Base-by-base conservation (phyloP, 2,888 invertebrate genomes). In the Pandemis heparana region DNA sequence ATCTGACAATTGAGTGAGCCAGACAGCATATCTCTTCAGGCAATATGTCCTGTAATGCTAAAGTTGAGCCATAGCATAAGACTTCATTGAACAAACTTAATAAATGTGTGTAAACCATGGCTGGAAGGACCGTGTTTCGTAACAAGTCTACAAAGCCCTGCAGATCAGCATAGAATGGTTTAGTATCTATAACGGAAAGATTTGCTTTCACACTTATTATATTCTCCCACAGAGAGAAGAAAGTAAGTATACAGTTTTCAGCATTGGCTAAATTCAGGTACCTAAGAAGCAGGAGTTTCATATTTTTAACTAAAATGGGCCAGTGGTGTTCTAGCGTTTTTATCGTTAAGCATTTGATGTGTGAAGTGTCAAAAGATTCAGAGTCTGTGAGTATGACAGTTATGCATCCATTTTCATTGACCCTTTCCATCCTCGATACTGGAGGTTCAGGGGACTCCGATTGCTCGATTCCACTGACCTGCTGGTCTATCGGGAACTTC, bases 141-240 rank as follows among this genome's bases (percentile, higher is more conserved):
- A 97, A 88, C 75, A 97, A 91, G 75, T 96, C 95, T 14, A 97
- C 97, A 89, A 98, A 97, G 81, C 96, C 96, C 80, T 98, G 97
- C 79, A 98, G 89, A 84, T 98, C 97, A 0, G 97, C 97, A 87
- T 98, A 98, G 88, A 98, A 98, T 3, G 97, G 97, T 87, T 98
- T 97, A 0, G 98, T 98, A 85, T 98, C 98, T 77, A 97, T 97
- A 41, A 98, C 97, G 60, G 98, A 98, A 70, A 98, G 95, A 93
- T 98, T 98, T 32, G 98, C 97, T 91, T 97, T 97, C 0, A 98
- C 98, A 70, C 98, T 98, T 84, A 98, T 98, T 18, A 98, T 97
- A 78, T 97, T 97, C 86, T 98, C 97, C 98, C 98, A 98, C 51
- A 98, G 91, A 68, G 97, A 96, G 78, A 98, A 95, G 87, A 98